These are phyloP conservation scores for Rhinichthys klamathensis DNA, from an alignment of 2,113 vertebrate genomes.

Conservation along the genomic window DNA sequence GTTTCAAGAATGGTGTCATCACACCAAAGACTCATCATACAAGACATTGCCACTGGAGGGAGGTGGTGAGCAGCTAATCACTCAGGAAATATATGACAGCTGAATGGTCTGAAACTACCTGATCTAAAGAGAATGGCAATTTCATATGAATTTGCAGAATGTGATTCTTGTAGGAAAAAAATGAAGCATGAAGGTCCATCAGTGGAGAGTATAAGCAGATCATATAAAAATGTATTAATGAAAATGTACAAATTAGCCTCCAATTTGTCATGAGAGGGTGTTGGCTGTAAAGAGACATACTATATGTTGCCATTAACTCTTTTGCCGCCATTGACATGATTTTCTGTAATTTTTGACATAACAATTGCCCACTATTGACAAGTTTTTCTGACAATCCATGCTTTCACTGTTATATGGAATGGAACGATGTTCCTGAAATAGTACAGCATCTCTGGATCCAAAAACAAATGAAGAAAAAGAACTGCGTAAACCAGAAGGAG, in stretches of 20 bases:
- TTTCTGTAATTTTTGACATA: too few species aligned
- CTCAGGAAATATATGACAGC: not conserved
- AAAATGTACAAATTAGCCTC: not conserved
- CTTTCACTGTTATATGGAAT: too few species aligned
- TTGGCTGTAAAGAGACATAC: not conserved
- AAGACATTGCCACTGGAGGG: slow-evolving; percentile 65
- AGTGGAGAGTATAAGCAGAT: not conserved
- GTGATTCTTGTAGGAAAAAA: not conserved
- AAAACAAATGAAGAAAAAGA: too few species aligned
- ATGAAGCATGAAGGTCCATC: not conserved
- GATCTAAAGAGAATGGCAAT: not conserved
- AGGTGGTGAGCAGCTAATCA: slow-evolving; percentile 45
- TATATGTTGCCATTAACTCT: not conserved
- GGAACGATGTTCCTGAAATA: too few species aligned
- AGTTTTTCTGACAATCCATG: too few species aligned
- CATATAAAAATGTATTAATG: not conserved
- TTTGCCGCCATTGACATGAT: too few species aligned
- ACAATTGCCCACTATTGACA: too few species aligned
- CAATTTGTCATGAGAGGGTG: not conserved
- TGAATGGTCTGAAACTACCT: not conserved
- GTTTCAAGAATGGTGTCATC: slow-evolving; percentile 25
- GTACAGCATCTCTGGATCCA: too few species aligned
- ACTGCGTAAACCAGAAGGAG: too few species aligned
- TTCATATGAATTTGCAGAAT: not conserved
- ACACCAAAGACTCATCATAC: slow-evolving; percentile 35